Percentiles rank a stretch among this genome's conserved stretches.
These are phyloP conservation scores for Okapia johnstoni DNA, from an alignment of 2,113 vertebrate species.

Conservation along the genomic window DNA sequence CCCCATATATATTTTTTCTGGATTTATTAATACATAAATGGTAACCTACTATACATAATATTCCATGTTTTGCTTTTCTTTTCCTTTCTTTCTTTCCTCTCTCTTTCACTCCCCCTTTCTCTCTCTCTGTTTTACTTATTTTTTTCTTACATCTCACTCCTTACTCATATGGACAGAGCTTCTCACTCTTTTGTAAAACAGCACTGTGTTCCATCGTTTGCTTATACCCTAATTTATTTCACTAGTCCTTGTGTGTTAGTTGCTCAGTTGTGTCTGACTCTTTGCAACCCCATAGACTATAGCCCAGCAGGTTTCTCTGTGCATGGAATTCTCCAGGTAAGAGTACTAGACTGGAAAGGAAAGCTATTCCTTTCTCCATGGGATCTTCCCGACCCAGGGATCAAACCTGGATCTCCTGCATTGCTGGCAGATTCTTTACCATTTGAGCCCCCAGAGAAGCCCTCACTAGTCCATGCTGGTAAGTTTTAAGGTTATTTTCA, in stretches of 20 bases:
- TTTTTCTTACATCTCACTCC: neutral
- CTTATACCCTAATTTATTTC: neutral
- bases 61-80: neutral
- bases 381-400: neutral
- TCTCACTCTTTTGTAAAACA: neutral
- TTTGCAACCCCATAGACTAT: neutral
- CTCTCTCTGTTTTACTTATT: neutral
- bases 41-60: neutral
- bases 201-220: accelerated
- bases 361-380: neutral
- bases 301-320: neutral
- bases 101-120: neutral
- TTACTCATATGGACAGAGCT: neutral
- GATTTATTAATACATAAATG: neutral
- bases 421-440: neutral
- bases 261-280: neutral
- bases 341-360: neutral
- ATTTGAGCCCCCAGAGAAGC: neutral
- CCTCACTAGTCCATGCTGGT: neutral
- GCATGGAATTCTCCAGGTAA: neutral
- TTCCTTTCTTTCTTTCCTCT: neutral
- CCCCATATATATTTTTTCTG: neutral
- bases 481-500: neutral
- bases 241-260: neutral
- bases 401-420: neutral